Conservation (phyloP, 2,113 vertebrate genomes). For the Sardina pilchardus region DNA sequence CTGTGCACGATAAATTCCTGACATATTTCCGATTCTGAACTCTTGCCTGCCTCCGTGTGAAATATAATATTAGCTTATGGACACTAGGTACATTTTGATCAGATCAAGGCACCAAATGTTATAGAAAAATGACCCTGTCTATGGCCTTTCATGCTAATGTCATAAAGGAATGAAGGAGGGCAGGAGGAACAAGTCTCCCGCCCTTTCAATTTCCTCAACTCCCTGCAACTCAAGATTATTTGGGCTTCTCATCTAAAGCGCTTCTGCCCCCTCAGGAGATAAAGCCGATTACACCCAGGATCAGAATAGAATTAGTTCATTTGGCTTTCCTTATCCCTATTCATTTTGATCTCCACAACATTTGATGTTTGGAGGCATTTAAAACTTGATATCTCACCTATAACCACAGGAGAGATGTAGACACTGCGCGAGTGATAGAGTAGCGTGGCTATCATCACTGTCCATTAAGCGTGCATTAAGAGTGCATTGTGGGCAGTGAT, state of each 20-base stretch:
- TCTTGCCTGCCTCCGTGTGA: no score
- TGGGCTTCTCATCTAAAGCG: slow-evolving; percentile 43
- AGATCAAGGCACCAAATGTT: not conserved
- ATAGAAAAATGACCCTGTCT: not conserved
- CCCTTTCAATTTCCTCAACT: not conserved
- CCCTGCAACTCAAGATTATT: slow-evolving; percentile 53
- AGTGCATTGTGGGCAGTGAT: not conserved
- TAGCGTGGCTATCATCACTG: not conserved
- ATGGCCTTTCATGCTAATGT: not conserved
- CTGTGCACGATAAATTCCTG: no score
- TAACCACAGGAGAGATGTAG: not conserved
- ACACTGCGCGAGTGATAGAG: not conserved
- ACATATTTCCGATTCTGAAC: no score
- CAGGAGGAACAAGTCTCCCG: not conserved
- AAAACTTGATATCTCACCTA: slow-evolving; percentile 18
- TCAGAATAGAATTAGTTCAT: slow-evolving; percentile 47
- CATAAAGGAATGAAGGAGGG: slow-evolving; percentile 26
- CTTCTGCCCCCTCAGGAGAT: slow-evolving; percentile 51
- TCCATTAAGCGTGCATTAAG: not conserved
- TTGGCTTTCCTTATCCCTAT: slow-evolving; percentile 21
- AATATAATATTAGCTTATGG: no score
- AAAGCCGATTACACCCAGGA: slow-evolving; percentile 55
- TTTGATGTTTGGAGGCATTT: slow-evolving; percentile 47
- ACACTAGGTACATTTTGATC: not conserved
- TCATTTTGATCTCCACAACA: slow-evolving; percentile 36